A percentile compares a stretch with the other conserved stretches of the same genome.
Evolutionary conservation across 2,797 vertebrate species (phyloP).

Genomic region (Trachops cirrhosus): DNA sequence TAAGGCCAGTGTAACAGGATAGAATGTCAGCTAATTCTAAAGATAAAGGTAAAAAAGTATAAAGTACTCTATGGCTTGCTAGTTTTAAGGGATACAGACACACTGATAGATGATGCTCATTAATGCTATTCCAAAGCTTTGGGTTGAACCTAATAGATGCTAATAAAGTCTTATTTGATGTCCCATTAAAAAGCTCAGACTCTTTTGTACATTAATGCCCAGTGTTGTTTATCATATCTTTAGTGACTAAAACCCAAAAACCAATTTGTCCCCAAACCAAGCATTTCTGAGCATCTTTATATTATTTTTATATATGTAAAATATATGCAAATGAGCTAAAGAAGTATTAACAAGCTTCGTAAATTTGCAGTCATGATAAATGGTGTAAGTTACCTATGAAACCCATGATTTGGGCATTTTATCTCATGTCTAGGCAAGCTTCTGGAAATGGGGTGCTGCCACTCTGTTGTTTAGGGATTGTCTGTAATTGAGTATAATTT

Average conservation of each 20-base stretch:
- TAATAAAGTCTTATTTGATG: conserved; percentile 91
- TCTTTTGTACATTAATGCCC: conserved; percentile 87
- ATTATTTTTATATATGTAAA: conserved; percentile 71
- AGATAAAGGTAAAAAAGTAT: conserved; percentile 88
- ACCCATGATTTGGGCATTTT: background rate
- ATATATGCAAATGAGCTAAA: background rate
- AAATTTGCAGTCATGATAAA: conserved; percentile 23
- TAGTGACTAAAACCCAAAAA: conserved; percentile 83
- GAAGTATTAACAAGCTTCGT: conserved; percentile 60
- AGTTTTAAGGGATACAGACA: conserved; percentile 87
- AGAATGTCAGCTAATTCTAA: conserved; percentile 88
- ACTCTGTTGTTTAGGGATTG: background rate
- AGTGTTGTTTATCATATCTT: conserved; percentile 85
- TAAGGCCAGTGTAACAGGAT: conserved; percentile 87
- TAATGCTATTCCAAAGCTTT: conserved; percentile 87
- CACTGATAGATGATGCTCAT: conserved; percentile 89
- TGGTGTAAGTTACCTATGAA: background rate
- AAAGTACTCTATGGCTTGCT: conserved; percentile 85
- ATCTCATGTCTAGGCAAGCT: background rate
- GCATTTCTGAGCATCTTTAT: conserved; percentile 61
- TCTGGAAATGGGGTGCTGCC: background rate
- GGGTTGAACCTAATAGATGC: conserved; percentile 88
- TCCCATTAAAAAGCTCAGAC: conserved; percentile 88
- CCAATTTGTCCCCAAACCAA: conserved; percentile 83
- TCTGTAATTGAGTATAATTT: background rate